These are phyloP conservation scores for Ernsta delagoae DNA, from an alignment of 2,888 invertebrate species.

Conservation along the genomic window DNA sequence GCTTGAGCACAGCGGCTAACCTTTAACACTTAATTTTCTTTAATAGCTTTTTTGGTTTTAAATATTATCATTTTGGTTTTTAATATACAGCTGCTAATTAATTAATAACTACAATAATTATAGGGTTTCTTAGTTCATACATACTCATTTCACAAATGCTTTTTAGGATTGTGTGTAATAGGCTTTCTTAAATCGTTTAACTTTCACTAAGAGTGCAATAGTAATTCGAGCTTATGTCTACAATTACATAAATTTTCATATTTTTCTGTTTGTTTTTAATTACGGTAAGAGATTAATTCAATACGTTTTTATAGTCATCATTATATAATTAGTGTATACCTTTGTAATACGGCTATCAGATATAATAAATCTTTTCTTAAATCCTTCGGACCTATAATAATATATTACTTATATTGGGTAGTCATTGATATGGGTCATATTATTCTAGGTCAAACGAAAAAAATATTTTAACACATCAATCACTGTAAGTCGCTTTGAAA, in stretches of 20 bases:
- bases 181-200: not conserved
- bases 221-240: too few relatives aligned
- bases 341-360: not conserved
- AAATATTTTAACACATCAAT: not conserved
- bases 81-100: not conserved
- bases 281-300: not conserved
- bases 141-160: slow-evolving; percentile 6
- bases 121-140: too few relatives aligned
- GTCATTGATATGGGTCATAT: too few relatives aligned
- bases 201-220: not conserved
- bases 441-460: too few relatives aligned
- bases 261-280: not conserved
- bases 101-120: not conserved
- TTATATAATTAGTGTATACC: not conserved
- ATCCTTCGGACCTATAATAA: not conserved
- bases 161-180: slow-evolving; percentile 16
- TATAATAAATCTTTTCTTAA: not conserved
- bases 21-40: slow-evolving; percentile 14
- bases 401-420: too few relatives aligned
- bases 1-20: slow-evolving; percentile 27
- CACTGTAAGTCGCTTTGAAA: not conserved
- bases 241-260: too few relatives aligned
- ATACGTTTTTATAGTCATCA: not conserved
- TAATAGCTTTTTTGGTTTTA: not conserved
- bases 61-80: not conserved